A percentile compares a stretch with the other conserved stretches of the same genome.
Evolutionary conservation across 1,140 invertebrate genomes (phyloP).

Genomic region (Amyelois transitella): DNA sequence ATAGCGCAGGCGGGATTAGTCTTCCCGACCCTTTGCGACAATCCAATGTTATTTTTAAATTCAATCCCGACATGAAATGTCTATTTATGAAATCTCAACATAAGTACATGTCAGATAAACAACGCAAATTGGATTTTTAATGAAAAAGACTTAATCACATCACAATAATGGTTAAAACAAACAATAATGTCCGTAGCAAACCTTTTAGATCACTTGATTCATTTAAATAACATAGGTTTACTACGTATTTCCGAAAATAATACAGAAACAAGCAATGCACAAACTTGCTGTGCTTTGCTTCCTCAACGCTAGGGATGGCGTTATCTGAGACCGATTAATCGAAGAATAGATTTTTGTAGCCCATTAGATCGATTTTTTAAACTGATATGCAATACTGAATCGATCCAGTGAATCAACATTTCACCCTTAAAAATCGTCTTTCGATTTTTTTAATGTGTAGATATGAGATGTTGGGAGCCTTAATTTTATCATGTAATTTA

Average conservation of each 20-base stretch:
- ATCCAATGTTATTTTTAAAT: conserved; percentile 70
- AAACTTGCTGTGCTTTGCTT: too few relatives aligned
- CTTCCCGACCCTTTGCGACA: conserved; percentile 44
- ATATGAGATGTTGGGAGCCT: too few relatives aligned
- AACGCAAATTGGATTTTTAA: conserved; percentile 41
- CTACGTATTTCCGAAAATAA: conserved; percentile 46
- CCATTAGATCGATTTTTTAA: too few relatives aligned
- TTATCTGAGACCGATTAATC: too few relatives aligned
- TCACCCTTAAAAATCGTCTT: too few relatives aligned
- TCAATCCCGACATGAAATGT: conserved; percentile 64
- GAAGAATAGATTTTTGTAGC: too few relatives aligned
- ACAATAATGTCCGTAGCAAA: conserved; percentile 6
- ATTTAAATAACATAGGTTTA: conserved; percentile 43
- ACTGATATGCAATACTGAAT: too few relatives aligned
- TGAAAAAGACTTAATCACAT: conserved; percentile 14
- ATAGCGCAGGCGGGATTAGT: conserved; percentile 38
- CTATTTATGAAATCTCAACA: conserved; percentile 65
- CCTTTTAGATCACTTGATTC: conserved; percentile 30
- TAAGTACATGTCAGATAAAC: conserved; percentile 60
- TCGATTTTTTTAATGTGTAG: too few relatives aligned
- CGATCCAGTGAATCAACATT: too few relatives aligned
- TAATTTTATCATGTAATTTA: too few relatives aligned
- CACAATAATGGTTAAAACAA: conserved; percentile 1
- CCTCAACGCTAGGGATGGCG: too few relatives aligned
- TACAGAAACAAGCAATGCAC: conserved; percentile 17